Base-by-base conservation (phyloP, 1,140 invertebrate species). In the Kradibia gibbosae region DNA sequence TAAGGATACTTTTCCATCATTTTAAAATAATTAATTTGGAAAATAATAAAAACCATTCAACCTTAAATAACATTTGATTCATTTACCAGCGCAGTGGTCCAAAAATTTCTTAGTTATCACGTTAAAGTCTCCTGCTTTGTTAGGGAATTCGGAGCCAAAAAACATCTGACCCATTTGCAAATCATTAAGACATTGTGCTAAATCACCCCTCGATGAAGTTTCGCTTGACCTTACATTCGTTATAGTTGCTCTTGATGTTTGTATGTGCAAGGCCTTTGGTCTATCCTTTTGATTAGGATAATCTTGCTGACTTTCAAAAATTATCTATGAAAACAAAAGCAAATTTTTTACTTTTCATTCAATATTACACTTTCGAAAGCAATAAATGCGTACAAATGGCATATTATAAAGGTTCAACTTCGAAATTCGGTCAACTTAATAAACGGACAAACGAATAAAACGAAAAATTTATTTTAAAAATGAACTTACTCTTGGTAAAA, bases 401-500 rank as follows among this genome's bases (percentile, higher is more conserved):
- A n/a, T n/a, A n/a, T n/a, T n/a, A n/a, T n/a, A n/a, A n/a, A n/a
- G n/a, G n/a, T n/a, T n/a, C n/a, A n/a, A n/a, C n/a, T n/a, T n/a
- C n/a, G n/a, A n/a, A n/a, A n/a, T n/a, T n/a, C n/a, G n/a, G n/a
- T n/a, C n/a, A n/a, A n/a, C n/a, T n/a, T n/a, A n/a, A n/a, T n/a
- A n/a, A n/a, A n/a, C n/a, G n/a, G n/a, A n/a, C n/a, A n/a, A n/a
- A n/a, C n/a, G n/a, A 60, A 60, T 10, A 28, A 60, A 60, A 28
- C 1, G 31, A 60, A 60, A 25, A 62, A 34, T 4, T 62, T 34
- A 3, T 31, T 31, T 31, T 20, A 34, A 67, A 45, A 31, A 7
- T 50, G 31, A 53, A 90, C 89, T 90, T 92, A 97, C 96, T 92
- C 96, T 95, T 65, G 97, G 96, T 94, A 98, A 95, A 85, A 98